phyloP scores from a whole-genome alignment of 92 coral and sea anemone genomes.

The Isaurus tuberculatus region DNA sequence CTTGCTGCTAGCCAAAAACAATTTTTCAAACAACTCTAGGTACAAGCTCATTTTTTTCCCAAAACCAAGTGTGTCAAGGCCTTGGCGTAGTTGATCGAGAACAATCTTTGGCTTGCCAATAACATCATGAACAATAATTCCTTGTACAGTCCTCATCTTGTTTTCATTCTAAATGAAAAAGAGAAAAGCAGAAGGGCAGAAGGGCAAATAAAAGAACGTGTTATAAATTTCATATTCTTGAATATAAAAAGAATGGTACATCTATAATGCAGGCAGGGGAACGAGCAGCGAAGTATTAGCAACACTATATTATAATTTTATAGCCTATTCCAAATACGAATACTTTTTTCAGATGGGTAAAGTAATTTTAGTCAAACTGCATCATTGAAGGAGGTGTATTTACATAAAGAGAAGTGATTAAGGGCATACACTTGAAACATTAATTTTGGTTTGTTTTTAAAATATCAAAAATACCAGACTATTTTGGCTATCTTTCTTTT shows the following conservation, averaged over 20 bases:
- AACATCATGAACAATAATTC: constrained; percentile 57
- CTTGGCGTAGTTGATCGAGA: constrained; percentile 61
- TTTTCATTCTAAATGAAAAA: constrained; percentile 52
- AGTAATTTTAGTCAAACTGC: background rate
- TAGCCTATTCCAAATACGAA: background rate
- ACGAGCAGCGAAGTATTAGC: background rate
- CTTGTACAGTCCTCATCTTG: constrained; percentile 53
- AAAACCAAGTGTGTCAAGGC: constrained; percentile 53
- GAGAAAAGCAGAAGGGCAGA: background rate
- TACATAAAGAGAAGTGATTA: background rate
- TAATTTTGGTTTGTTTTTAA: background rate
- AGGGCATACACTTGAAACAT: background rate
- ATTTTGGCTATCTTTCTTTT: background rate
- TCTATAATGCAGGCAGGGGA: background rate
- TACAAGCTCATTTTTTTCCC: constrained; percentile 26
- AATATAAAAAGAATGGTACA: background rate
- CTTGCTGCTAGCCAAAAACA: constrained; percentile 41
- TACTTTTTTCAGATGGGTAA: background rate
- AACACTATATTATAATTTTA: background rate
- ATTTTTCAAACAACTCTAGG: constrained; percentile 41
- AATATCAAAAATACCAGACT: background rate
- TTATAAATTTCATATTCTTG: background rate
- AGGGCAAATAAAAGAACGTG: background rate
- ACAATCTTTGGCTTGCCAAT: constrained; percentile 64
- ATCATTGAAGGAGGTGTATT: background rate